These are phyloP conservation scores for Athetis lepigone DNA, from an alignment of 2,888 invertebrate genomes.

Conservation along the genomic window DNA sequence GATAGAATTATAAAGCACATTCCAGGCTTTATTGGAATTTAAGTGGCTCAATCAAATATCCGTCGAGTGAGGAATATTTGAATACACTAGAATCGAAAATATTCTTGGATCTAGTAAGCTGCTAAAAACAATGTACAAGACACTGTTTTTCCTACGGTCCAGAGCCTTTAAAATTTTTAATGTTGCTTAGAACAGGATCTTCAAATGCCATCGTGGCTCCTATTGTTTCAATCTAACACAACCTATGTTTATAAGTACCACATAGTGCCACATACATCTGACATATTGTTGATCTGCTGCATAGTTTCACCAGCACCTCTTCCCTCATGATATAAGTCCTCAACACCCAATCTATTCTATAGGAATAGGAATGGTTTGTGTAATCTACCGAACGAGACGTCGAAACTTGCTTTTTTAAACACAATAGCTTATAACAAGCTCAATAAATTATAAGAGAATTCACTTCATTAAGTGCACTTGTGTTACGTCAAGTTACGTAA, in stretches of 20 bases:
- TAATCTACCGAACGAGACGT: conserved; percentile 14
- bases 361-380: not conserved
- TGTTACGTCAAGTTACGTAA: conserved; percentile 50
- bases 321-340: not conserved
- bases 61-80: not conserved
- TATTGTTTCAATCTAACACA: no score
- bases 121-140: no score
- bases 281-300: no score
- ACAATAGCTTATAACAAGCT: conserved; percentile 58
- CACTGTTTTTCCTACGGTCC: no score
- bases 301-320: no score
- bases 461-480: conserved; percentile 63
- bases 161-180: no score
- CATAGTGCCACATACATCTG: no score
- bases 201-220: no score
- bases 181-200: no score
- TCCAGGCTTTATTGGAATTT: conserved; percentile 4
- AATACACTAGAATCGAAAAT: not conserved
- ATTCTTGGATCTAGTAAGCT: no score
- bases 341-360: not conserved
- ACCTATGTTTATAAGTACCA: no score
- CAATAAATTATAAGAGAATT: conserved; percentile 56
- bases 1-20: not conserved
- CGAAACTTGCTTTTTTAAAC: conserved; percentile 29
- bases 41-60: not conserved